These are phyloP conservation scores for Drosophila ironensis DNA, from an alignment of 1,140 invertebrate genomes.

Conservation along the genomic window DNA sequence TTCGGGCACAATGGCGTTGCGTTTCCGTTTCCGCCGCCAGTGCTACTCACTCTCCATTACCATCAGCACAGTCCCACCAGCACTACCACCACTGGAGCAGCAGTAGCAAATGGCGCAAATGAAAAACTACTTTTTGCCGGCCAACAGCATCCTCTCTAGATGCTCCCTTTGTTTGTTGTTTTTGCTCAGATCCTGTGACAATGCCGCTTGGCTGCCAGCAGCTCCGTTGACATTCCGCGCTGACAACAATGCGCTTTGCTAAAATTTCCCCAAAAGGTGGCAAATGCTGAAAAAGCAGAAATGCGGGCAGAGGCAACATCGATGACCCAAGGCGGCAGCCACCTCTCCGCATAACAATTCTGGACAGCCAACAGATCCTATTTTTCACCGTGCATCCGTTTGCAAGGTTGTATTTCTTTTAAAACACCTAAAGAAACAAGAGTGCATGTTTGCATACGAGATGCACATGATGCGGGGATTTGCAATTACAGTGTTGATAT, in stretches of 20 bases:
- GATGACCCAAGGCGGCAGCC: constrained; percentile 28
- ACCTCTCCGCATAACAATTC: neutral
- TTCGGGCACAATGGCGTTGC: constrained; percentile 63
- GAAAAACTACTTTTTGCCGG: constrained; percentile 47
- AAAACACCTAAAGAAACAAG: too few species aligned
- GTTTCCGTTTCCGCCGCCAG: constrained; percentile 62
- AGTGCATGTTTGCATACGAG: neutral
- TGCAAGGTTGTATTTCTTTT: too few species aligned
- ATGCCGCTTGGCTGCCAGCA: constrained; percentile 26
- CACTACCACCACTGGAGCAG: constrained; percentile 20
- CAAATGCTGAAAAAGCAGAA: constrained; percentile 36
- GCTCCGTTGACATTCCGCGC: constrained; percentile 54
- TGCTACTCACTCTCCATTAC: too few species aligned
- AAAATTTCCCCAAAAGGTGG: constrained; percentile 31
- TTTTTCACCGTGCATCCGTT: too few species aligned
- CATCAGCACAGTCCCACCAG: too few species aligned
- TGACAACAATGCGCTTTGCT: constrained; percentile 52
- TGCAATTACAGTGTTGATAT: constrained; percentile 32
- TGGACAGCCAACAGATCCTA: neutral
- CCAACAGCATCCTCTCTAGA: constrained; percentile 25
- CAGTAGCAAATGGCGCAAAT: constrained; percentile 52
- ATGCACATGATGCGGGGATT: constrained; percentile 4
- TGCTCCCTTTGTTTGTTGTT: constrained; percentile 38
- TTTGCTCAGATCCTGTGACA: constrained; percentile 49
- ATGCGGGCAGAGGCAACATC: constrained; percentile 15